Evolutionary conservation across 1,140 invertebrate species (phyloP), one percentile per base, ranked within the genome.

Genomic region (Leptopilina boulardi): DNA sequence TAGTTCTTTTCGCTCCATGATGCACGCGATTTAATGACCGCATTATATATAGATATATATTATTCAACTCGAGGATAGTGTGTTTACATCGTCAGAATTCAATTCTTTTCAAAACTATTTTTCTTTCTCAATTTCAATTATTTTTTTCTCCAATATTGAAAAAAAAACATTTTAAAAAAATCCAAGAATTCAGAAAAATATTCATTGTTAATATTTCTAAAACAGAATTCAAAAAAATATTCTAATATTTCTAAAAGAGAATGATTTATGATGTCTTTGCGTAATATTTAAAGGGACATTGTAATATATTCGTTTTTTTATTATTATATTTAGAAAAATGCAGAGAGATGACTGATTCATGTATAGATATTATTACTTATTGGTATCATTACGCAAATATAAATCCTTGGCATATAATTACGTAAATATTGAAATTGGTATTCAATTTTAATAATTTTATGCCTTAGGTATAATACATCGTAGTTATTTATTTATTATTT

Each of bases 381-480:
- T 66, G 59, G 21, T 66, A 66, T 66, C 59, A 66, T 66, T 66
- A 66, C 59, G 26, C 59, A 66, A 66, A 66, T n/a, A n/a, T 66
- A 30, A 66, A 66, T 66, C 59, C 23, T 66, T 30, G 59, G 59
- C 23, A 66, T 66, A 66, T 66, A 15, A 30, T 66, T 66, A 66
- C 59, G 59, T 26, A 66, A 66, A 30, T 66, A 66, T 66, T 66
- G 59, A 66, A 66, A 66, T 30, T 66, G 59, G 21, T 66, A 66
- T 66, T 66, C 59, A 66, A 66, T 66, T 66, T 23, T 34, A 2
- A 66, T 66, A 66, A 66, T 66, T 66, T 66, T 15, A 30, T 23
- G 21, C 59, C 59, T 66, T 1, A 66, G 59, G 59, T 23, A 23
- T 30, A 66, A 66, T 23, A 66, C 23, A 18, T 6, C 11, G 19